These are phyloP conservation scores for Gari tellinella DNA, from an alignment of 2,888 invertebrate species.

Conservation along the genomic window DNA sequence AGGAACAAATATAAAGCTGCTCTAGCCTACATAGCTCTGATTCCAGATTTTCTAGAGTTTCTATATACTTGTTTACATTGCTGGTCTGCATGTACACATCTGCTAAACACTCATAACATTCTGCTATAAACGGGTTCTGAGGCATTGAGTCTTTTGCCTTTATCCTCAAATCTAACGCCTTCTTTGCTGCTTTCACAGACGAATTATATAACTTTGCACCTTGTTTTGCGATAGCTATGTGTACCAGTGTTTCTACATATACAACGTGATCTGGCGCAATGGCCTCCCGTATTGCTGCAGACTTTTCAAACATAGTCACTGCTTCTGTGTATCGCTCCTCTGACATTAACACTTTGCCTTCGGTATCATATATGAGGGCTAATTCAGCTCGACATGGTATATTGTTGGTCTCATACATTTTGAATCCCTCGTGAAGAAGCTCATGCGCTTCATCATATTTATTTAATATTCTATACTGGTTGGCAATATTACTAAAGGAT, in stretches of 20 bases:
- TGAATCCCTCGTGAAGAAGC: slow-evolving; percentile 44
- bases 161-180: slow-evolving; percentile 21
- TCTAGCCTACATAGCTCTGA: slow-evolving; percentile 44
- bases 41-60: slow-evolving; percentile 36
- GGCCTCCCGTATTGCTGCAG: slow-evolving; percentile 30
- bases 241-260: slow-evolving; percentile 38
- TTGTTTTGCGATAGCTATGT: slow-evolving; percentile 31
- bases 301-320: slow-evolving; percentile 33
- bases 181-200: slow-evolving; percentile 28
- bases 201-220: slow-evolving; percentile 15
- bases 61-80: slow-evolving; percentile 18
- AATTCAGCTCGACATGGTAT: slow-evolving; percentile 19
- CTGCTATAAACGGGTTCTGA: slow-evolving; percentile 35
- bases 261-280: slow-evolving; percentile 12
- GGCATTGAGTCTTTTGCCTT: slow-evolving; percentile 25
- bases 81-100: slow-evolving; percentile 27
- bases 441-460: slow-evolving; percentile 43
- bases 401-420: slow-evolving; percentile 24
- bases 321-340: slow-evolving; percentile 27
- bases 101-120: slow-evolving; percentile 32
- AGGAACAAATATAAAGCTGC: slow-evolving; percentile 16
- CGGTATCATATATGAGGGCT: slow-evolving; percentile 36
- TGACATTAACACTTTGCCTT: slow-evolving; percentile 36
- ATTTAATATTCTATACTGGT: slow-evolving; percentile 15
- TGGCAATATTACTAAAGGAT: slow-evolving; percentile 64